These are phyloP conservation scores for Eulemur rufifrons DNA, from an alignment of 2,113 vertebrate species.

Conservation along the genomic window DNA sequence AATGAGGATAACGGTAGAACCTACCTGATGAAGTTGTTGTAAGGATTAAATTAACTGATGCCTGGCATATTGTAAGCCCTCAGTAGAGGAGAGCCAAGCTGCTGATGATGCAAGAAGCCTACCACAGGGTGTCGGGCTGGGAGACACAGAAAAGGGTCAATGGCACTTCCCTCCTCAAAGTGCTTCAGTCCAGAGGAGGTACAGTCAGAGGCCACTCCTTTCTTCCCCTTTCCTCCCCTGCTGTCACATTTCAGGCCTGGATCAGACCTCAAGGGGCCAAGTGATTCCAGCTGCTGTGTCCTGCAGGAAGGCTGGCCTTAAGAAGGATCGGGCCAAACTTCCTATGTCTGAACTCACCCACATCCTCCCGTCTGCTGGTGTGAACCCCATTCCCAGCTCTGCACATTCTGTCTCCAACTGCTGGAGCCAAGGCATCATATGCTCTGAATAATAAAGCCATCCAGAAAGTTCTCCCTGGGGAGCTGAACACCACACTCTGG, in stretches of 20 bases:
- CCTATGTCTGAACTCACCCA: not conserved
- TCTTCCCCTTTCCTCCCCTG: not conserved
- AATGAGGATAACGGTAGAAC: not conserved
- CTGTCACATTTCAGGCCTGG: not conserved
- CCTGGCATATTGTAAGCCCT: not conserved
- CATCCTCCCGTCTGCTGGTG: not conserved
- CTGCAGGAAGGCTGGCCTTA: not conserved
- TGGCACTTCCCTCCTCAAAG: not conserved
- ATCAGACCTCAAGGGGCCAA: not conserved
- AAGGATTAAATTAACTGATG: not conserved
- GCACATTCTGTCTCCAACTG: not conserved
- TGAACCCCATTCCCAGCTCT: not conserved
- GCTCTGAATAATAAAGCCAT: slow-evolving; percentile 20
- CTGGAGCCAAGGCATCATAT: not conserved
- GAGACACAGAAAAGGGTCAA: not conserved
- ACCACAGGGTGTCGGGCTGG: not conserved
- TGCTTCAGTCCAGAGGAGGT: not conserved
- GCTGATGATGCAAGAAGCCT: not conserved
- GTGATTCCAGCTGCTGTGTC: not conserved
- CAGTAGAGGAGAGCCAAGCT: too few species aligned
- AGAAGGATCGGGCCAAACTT: not conserved
- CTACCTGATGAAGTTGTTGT: not conserved
- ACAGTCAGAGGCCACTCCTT: not conserved
- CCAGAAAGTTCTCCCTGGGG: not conserved
- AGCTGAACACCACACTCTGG: not conserved